These are phyloP conservation scores for Stenurella melanura DNA, from an alignment of 2,888 invertebrate genomes.

Conservation along the genomic window DNA sequence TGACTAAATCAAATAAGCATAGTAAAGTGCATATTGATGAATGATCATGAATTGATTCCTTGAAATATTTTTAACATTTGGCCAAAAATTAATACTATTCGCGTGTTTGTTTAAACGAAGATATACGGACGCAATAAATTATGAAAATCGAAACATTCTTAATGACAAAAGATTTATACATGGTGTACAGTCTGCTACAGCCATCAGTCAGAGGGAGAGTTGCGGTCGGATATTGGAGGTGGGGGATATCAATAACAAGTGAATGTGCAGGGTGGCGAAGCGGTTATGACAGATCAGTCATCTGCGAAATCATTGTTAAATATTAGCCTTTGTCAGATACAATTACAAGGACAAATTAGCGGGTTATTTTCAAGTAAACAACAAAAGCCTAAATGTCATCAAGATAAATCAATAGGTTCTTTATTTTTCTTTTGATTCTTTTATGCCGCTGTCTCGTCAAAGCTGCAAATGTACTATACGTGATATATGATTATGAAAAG, in stretches of 20 bases:
- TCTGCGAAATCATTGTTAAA: conserved; percentile 65
- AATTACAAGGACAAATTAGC: conserved; percentile 67
- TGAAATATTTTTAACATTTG: background rate
- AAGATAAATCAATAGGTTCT: conserved; percentile 40
- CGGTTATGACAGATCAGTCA: conserved; percentile 66
- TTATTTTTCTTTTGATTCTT: background rate
- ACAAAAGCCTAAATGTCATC: conserved; percentile 40
- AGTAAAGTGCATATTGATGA: no score
- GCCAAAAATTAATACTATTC: background rate
- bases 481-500: no score
- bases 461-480: background rate
- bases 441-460: background rate
- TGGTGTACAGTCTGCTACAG: conserved; percentile 46
- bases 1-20: no score
- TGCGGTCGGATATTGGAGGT: conserved; percentile 55
- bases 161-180: conserved; percentile 36
- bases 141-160: conserved; percentile 38
- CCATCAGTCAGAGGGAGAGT: conserved; percentile 52
- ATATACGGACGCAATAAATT: conserved; percentile 2
- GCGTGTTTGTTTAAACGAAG: background rate
- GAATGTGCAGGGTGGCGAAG: conserved; percentile 64
- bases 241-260: conserved; percentile 66
- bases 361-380: conserved; percentile 53
- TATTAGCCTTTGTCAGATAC: conserved; percentile 60
- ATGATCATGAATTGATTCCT: background rate